These are phyloP conservation scores for Megaustenia siamemsis DNA, from an alignment of 2,888 invertebrate genomes.

Conservation along the genomic window DNA sequence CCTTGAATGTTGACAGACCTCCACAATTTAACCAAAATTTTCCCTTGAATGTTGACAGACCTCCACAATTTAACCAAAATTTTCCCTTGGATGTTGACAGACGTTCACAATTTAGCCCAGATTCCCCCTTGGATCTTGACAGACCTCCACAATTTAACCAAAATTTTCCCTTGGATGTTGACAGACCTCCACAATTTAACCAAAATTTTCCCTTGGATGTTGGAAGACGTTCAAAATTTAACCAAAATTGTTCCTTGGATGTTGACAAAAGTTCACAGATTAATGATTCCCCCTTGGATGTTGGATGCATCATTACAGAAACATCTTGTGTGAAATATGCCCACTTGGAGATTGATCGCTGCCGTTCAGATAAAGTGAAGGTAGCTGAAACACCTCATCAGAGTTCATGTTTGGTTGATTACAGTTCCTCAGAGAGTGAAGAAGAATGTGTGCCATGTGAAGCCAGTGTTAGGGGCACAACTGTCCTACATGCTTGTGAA, in stretches of 20 bases:
- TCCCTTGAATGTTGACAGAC: too few species aligned
- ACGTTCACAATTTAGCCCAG: too few species aligned
- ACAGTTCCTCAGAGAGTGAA: constrained; percentile 43
- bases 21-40: too few species aligned
- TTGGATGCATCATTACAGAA: background rate
- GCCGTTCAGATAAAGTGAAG: background rate
- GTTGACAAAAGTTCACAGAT: background rate
- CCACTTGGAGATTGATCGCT: background rate
- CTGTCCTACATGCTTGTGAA: background rate
- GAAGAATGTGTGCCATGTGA: background rate
- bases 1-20: too few species aligned
- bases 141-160: too few species aligned
- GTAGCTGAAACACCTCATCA: background rate
- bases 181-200: too few species aligned
- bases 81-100: too few species aligned
- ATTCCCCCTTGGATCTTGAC: too few species aligned
- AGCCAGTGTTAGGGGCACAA: background rate
- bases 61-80: too few species aligned
- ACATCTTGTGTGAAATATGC: background rate
- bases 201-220: too few species aligned
- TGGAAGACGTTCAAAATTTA: too few species aligned
- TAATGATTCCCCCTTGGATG: background rate
- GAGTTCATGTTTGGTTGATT: constrained; percentile 39
- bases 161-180: too few species aligned
- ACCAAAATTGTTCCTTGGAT: background rate